Evolutionary conservation across 2,888 invertebrate species (phyloP), one percentile per base, ranked within the genome.

Genomic region (Galerucella pusilla): DNA sequence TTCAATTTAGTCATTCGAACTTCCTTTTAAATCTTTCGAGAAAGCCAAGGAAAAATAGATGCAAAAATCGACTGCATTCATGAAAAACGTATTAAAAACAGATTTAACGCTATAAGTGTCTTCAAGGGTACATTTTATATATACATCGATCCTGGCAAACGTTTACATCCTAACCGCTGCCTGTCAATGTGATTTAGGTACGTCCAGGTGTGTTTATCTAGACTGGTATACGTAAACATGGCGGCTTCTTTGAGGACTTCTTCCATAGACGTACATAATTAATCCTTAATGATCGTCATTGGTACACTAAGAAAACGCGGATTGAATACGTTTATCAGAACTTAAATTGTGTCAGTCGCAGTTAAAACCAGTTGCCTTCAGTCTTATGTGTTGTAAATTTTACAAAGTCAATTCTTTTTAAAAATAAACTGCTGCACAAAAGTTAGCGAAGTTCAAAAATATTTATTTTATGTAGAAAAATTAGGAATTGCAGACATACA

Each of bases 141-240:
- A 67, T 52, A 52, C 54, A 73, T 68, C 75, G 69, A 64, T 68
- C 75, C 72, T 69, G 71, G 61, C 14, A 14, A 20, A 71, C 49
- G 49, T 65, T 20, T 45, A n/a, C 64, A 63, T 54, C 59, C 64
- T 61, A 72, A 75, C 71, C 57, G 61, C 42, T 52, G 63, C 28
- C 63, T 70, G 70, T 70, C 70, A 70, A 63, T 70, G 64, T 85
- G 86, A 86, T 86, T 86, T 86, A 85, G 85, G 85, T 84, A 76
- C 81, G 76, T 85, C 87, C 87, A 87, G 87, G 87, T 87, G 87
- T 87, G 85, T 87, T 87, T 87, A 83, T 84, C 82, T 84, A 85
- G 84, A 85, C 68, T 80, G 83, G 77, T 81, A 83, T 83, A 82
- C 83, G 84, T 85, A 85, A 85, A 85, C 85, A 85, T 80, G 82